These are phyloP conservation scores for Gisinianus flammeolus DNA, from an alignment of 2,888 invertebrate genomes.

Conservation along the genomic window DNA sequence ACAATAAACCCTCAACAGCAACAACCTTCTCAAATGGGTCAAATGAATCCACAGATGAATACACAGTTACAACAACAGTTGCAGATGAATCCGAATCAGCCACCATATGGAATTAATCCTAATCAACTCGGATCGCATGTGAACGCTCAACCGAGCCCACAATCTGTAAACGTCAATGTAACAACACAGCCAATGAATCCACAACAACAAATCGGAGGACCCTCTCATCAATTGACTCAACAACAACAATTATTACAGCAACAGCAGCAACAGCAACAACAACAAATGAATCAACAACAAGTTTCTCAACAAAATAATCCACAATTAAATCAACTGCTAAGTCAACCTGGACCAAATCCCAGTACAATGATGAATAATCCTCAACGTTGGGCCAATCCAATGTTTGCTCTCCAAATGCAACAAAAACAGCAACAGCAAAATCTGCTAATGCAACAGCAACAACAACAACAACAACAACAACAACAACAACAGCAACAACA, in stretches of 20 bases:
- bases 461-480: constrained; percentile 10
- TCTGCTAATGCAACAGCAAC: neutral
- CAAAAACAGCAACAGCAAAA: constrained; percentile 60
- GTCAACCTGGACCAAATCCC: constrained; percentile 37
- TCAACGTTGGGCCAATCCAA: constrained; percentile 45
- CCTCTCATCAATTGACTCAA: constrained; percentile 23
- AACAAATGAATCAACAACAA: constrained; percentile 57
- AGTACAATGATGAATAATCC: constrained; percentile 19
- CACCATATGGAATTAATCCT: constrained; percentile 19
- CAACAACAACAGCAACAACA: constrained; percentile 34
- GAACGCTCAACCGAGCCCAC: constrained; percentile 12
- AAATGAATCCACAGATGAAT: constrained; percentile 56
- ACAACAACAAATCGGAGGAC: constrained; percentile 12
- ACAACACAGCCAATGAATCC: constrained; percentile 11
- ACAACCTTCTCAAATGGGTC: constrained; percentile 43
- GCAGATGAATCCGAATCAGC: constrained; percentile 41
- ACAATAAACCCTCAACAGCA: constrained; percentile 59
- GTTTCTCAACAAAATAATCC: neutral
- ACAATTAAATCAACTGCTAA: constrained; percentile 26
- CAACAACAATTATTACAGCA: neutral
- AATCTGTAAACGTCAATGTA: constrained; percentile 17
- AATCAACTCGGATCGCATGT: constrained; percentile 10
- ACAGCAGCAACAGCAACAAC: constrained; percentile 40
- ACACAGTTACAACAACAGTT: constrained; percentile 60
- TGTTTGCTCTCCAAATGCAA: constrained; percentile 43